A percentile compares a stretch with the other conserved stretches of the same genome.
phyloP scores from a whole-genome alignment of 2,888 invertebrate genomes.

The Embidobia sp. region DNA sequence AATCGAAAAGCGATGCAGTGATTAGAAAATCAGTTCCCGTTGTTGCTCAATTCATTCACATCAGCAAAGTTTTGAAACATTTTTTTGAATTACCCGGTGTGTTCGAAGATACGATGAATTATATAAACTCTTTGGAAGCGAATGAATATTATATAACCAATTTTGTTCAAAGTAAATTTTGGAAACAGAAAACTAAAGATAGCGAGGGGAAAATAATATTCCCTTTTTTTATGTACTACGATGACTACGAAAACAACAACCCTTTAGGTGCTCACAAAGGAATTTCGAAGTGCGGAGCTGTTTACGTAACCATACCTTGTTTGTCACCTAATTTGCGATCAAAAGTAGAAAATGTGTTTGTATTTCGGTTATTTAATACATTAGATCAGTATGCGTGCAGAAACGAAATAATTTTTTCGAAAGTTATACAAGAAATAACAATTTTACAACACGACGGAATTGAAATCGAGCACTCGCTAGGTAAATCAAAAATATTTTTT shows the following conservation, averaged over 20 bases:
- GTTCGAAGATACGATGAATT: conserved; percentile 44
- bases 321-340: conserved; percentile 54
- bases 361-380: conserved; percentile 40
- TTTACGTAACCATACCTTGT: conserved; percentile 51
- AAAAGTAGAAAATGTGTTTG: conserved; percentile 58
- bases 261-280: conserved; percentile 59
- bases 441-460: conserved; percentile 17
- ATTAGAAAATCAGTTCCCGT: conserved; percentile 21
- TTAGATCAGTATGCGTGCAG: conserved; percentile 31
- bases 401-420: conserved; percentile 32
- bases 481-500: conserved; percentile 19
- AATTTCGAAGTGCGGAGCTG: conserved; percentile 22
- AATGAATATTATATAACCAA: conserved; percentile 27
- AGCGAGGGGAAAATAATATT: conserved; percentile 32
- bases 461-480: neutral
- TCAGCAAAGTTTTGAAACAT: conserved; percentile 41
- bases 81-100: conserved; percentile 52
- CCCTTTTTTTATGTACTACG: conserved; percentile 40
- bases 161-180: conserved; percentile 44
- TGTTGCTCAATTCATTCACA: conserved; percentile 49
- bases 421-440: conserved; percentile 22
- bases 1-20: conserved; percentile 8
- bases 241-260: conserved; percentile 64
- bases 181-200: conserved; percentile 29
- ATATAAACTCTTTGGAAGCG: conserved; percentile 39